Percentiles rank a stretch among this genome's conserved stretches.
Conservation (phyloP, 2,888 invertebrate genomes). For the Octonoba sinensis region DNA sequence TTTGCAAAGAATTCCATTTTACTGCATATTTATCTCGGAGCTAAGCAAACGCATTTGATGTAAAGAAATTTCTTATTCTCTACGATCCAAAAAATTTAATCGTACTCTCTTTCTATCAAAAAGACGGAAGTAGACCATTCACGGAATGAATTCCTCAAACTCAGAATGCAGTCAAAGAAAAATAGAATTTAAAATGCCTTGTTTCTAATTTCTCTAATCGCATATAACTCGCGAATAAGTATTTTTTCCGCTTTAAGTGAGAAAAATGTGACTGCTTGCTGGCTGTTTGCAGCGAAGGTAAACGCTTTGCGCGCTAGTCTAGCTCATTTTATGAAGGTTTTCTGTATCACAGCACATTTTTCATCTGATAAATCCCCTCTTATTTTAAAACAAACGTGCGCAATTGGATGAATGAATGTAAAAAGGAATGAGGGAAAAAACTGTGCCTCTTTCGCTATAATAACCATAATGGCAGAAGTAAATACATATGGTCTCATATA, state of each 20-base stretch:
- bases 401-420: constrained; percentile 21
- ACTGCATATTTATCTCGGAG: too few relatives aligned
- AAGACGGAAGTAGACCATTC: too few relatives aligned
- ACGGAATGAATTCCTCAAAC: too few relatives aligned
- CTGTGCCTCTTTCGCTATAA: constrained; percentile 10
- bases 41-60: too few relatives aligned
- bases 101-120: too few relatives aligned
- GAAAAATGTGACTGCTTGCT: constrained; percentile 45
- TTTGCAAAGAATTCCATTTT: too few relatives aligned
- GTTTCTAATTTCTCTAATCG: too few relatives aligned
- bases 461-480: constrained; percentile 52
- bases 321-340: constrained; percentile 37
- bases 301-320: constrained; percentile 28
- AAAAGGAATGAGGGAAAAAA: not conserved
- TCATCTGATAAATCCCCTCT: constrained; percentile 34
- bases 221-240: too few relatives aligned
- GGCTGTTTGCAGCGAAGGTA: constrained; percentile 3
- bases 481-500: constrained; percentile 26
- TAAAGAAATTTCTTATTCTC: too few relatives aligned
- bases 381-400: constrained; percentile 22
- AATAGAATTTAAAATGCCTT: too few relatives aligned
- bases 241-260: constrained; percentile 36
- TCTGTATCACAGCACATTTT: constrained; percentile 30
- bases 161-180: too few relatives aligned
- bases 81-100: too few relatives aligned